Evolutionary conservation across 2,888 invertebrate species (phyloP).

Genomic region (Halictus quadricinctus): DNA sequence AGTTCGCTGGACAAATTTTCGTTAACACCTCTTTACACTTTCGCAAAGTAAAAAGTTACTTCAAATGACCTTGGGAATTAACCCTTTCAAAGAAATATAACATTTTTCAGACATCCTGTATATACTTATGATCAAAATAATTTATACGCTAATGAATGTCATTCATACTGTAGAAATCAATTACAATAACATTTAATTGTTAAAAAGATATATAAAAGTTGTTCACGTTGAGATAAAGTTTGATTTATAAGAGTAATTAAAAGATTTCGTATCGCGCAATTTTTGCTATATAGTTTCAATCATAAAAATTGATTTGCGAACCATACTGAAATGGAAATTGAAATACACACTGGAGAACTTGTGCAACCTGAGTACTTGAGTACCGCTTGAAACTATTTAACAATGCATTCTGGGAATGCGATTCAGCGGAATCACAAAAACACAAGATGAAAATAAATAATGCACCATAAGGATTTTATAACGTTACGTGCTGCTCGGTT

Average conservation of each 20-base stretch:
- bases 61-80: no score
- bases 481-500: not conserved
- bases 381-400: not conserved
- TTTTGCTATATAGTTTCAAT: not conserved
- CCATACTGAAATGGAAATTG: not conserved
- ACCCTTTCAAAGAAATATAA: no score
- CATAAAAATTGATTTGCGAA: not conserved
- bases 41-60: no score
- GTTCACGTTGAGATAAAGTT: not conserved
- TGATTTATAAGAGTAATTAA: not conserved
- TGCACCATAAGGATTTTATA: not conserved
- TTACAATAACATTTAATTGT: not conserved
- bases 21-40: no score
- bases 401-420: not conserved
- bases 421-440: constrained; percentile 21
- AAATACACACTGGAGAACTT: not conserved
- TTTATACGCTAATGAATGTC: no score
- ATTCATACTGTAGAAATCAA: not conserved
- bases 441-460: constrained; percentile 46
- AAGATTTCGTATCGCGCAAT: not conserved
- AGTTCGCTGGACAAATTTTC: no score
- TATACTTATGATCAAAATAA: not conserved
- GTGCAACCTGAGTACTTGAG: no score
- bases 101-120: no score
- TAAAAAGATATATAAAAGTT: not conserved